Evolutionary conservation across 1,140 invertebrate genomes (phyloP), one percentile per base, ranked within the genome.

Genomic region (Drosophila kanapiae): DNA sequence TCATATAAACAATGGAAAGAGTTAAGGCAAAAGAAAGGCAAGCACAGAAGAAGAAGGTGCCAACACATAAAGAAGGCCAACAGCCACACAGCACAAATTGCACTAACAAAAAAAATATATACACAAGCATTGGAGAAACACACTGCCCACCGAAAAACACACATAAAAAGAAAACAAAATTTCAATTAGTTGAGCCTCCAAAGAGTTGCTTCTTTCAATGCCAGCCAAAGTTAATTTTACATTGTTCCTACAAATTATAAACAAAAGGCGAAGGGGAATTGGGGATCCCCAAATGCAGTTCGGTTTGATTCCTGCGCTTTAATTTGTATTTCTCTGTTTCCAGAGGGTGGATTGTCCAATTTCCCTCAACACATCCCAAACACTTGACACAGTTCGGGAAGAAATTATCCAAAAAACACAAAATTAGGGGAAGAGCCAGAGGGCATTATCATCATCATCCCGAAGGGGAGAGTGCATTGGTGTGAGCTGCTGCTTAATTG

Each of bases 351-450:
- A 23, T 76, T 64, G 71, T 27, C 37, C 75, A 76, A 65, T 76
- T 75, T 76, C 31, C 27, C 74, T 60, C 68, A 75, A 54, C 68
- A 71, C 68, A 43, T 37, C 33, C 51, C n/a, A 31, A 72, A 14
- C 74, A 77, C 75, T 78, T 78, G 75, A 78, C 75, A 78, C 64
- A 69, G 63, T 48, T 69, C 27, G 16, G 16, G 9, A 16, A 37
- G 16, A 23, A 31, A 42, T 23, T 31, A 35, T 18, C 33, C 47
- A 29, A 35, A 35, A 11, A 54, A 45, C 43, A 10, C 7, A 23
- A 37, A 42, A 54, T 35, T 53, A 37, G 51, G 51, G 51, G 33
- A 37, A 23, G 18, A 37, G 51, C 33, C 53, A 54, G 33, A 54
- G 51, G 51, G 33, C 51, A 37, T 18, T 6, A 53, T 53, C 31